A percentile compares a stretch with the other conserved stretches of the same genome.
These are phyloP conservation scores for Drosophila barbarae DNA, from an alignment of 2,888 invertebrate genomes.

Conservation along the genomic window DNA sequence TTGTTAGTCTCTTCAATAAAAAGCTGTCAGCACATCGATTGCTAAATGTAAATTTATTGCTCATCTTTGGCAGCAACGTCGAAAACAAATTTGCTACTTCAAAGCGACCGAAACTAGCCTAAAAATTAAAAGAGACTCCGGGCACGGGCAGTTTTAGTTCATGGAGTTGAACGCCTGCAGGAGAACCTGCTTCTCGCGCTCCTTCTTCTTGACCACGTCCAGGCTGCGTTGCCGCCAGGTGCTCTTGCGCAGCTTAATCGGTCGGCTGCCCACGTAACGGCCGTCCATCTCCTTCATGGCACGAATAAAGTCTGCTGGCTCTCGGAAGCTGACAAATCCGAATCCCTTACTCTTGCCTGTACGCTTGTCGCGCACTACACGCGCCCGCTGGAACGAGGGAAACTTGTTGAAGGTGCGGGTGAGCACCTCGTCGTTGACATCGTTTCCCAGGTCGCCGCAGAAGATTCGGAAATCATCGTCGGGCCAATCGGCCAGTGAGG, in stretches of 20 bases:
- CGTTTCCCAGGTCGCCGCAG: constrained; percentile 99
- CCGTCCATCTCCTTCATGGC: constrained; percentile 99
- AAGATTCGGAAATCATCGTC: constrained; percentile 99
- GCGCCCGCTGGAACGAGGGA: constrained; percentile 95
- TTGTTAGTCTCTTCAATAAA: constrained; percentile 21
- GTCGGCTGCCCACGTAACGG: constrained; percentile 98
- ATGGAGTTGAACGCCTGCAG: constrained; percentile 80
- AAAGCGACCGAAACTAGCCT: constrained; percentile 61
- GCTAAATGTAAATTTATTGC: constrained; percentile 53
- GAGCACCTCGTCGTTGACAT: constrained; percentile 98
- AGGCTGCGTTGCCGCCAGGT: constrained; percentile 96
- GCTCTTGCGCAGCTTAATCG: constrained; percentile 98
- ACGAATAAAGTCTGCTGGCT: constrained; percentile 97
- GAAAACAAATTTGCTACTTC: constrained; percentile 56
- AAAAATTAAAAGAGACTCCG: constrained; percentile 31
- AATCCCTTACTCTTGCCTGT: constrained; percentile 99
- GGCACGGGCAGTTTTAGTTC: constrained; percentile 36
- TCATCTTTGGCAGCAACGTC: constrained; percentile 44
- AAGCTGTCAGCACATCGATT: constrained; percentile 18
- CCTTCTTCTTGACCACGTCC: constrained; percentile 96
- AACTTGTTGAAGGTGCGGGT: constrained; percentile 96
- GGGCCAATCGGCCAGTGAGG: constrained; percentile 96
- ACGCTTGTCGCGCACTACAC: constrained; percentile 96
- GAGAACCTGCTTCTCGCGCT: constrained; percentile 94
- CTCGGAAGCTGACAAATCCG: constrained; percentile 98